Evolutionary conservation across 2,797 vertebrate species (phyloP), one percentile per base, ranked within the genome.

Genomic region (Todus mexicanus): DNA sequence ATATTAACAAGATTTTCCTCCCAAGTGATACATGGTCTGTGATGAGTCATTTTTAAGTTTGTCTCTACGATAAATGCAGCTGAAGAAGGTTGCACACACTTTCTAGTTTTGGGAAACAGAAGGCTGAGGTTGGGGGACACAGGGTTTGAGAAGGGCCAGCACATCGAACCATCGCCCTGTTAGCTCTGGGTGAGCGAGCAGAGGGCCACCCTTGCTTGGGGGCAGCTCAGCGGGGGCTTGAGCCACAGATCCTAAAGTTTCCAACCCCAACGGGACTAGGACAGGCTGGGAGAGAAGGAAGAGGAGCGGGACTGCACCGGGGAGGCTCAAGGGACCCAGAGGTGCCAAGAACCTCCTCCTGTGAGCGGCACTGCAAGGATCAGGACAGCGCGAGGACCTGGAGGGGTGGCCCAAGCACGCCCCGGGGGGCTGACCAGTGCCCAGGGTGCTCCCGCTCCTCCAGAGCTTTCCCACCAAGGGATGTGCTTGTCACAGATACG

Each of bases 401-500:
- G 50, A n/a, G 70, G 50, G 59, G 21, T n/a, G 60, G 31, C 70
- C 88, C 53, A 35, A 45, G 86, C 86, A 37, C 5, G 6, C 48
- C 45, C 9, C 45, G 14, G 29, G 35, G 72, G 72, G 47, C 75
- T 50, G 15, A 87, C 47, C 78, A 82, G 69, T 27, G 42, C 89
- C 92, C 82, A 31, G 80, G 72, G 68, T 8, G 11, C 43, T 59
- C 64, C 89, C 79, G 12, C 93, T 84, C 92, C 91, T 78, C 93
- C 21, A 33, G 74, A 84, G 93, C 93, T 78, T n/a, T 77, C 96
- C 96, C 94, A 79, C 75, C 65, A 45, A 91, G 65, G 84, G 96
- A 96, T 96, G 95, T 96, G 96, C 97, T 98, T 96, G 96, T 98
- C 98, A 98, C 98, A 98, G 98, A 97, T 98, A 98, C 95, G 57